Conservation (phyloP, 2,888 invertebrate species). For the Aporophyla nigra region DNA sequence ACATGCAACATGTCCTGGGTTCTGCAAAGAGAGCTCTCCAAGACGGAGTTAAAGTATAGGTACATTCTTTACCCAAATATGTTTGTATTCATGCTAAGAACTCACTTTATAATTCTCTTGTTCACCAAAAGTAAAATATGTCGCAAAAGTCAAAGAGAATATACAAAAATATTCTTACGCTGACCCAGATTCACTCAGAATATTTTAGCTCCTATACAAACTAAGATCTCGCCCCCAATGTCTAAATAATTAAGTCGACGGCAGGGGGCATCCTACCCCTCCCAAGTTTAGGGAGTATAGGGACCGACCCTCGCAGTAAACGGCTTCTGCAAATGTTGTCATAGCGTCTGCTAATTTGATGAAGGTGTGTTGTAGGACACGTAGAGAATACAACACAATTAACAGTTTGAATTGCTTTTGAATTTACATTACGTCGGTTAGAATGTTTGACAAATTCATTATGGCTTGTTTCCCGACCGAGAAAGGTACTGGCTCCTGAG, state of each 20-base stretch:
- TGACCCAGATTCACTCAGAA: slow-evolving; percentile 53
- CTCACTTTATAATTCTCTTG: background rate
- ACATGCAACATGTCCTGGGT: background rate
- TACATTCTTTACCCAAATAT: background rate
- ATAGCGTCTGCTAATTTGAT: slow-evolving; percentile 77
- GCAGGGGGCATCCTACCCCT: slow-evolving; percentile 27
- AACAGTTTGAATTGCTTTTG: slow-evolving; percentile 42
- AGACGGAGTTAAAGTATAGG: background rate
- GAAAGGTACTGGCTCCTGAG: background rate
- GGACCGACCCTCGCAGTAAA: slow-evolving; percentile 75
- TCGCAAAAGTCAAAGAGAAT: slow-evolving; percentile 20
- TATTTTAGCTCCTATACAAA: slow-evolving; percentile 42
- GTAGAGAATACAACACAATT: slow-evolving; percentile 39
- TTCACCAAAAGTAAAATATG: slow-evolving; percentile 10
- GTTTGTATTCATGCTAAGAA: background rate
- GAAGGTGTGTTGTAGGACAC: slow-evolving; percentile 57
- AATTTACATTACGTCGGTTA: slow-evolving; percentile 5
- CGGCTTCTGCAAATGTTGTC: slow-evolving; percentile 78
- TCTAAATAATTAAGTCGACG: slow-evolving; percentile 60
- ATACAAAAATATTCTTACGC: slow-evolving; percentile 20
- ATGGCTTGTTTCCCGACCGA: slow-evolving; percentile 8
- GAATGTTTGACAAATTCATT: slow-evolving; percentile 48
- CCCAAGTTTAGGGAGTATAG: slow-evolving; percentile 15
- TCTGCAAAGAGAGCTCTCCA: background rate
- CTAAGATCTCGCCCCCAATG: slow-evolving; percentile 47